Conservation (phyloP, 2,888 invertebrate species). For the Cantharis lateralis region DNA sequence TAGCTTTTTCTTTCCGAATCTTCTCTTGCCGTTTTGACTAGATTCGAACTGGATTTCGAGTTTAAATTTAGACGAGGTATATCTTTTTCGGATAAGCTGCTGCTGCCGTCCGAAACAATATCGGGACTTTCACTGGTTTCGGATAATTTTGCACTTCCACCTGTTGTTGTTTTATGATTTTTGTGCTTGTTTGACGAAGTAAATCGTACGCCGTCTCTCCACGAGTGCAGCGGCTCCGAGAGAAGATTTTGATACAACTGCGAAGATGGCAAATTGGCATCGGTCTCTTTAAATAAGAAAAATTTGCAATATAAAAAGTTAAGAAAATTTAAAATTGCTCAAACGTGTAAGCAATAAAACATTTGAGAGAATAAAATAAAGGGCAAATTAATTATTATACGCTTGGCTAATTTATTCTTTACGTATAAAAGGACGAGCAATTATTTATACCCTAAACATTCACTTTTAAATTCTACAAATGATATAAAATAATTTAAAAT, state of each 20-base stretch:
- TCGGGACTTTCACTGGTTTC: slow-evolving; percentile 2
- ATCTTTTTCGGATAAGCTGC: slow-evolving; percentile 5
- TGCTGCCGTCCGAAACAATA: slow-evolving; percentile 10
- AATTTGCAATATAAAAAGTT: neutral
- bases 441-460: neutral
- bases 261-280: slow-evolving; percentile 25
- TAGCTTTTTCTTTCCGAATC: neutral
- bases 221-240: slow-evolving; percentile 46
- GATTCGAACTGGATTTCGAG: neutral
- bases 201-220: slow-evolving; percentile 34
- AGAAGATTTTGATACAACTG: slow-evolving; percentile 46
- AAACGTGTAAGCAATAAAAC: neutral
- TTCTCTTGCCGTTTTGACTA: neutral
- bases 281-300: slow-evolving; percentile 3
- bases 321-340: neutral
- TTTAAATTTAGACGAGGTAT: neutral
- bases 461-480: neutral
- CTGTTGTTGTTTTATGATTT: neutral
- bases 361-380: neutral
- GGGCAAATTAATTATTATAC: neutral
- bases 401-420: neutral
- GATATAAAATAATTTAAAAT: neutral
- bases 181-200: slow-evolving; percentile 5
- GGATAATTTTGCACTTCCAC: neutral
- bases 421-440: neutral